Evolutionary conservation across 1,140 invertebrate genomes (phyloP).

Genomic region (Drosophila albomicans): DNA sequence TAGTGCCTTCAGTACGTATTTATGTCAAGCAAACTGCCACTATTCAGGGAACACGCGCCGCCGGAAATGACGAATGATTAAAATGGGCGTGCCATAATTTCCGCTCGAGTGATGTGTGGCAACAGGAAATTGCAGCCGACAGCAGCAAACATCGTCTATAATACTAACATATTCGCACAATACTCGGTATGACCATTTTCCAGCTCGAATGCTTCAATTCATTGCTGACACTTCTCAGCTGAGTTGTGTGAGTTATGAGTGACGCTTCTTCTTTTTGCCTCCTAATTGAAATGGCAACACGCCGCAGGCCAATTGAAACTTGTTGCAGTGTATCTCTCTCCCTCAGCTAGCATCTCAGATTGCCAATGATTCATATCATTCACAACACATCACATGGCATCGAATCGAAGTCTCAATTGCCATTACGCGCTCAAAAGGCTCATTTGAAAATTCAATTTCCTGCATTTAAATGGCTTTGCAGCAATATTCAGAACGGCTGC

Average conservation of each 20-base stretch:
- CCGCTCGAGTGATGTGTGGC: conserved; percentile 49
- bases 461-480: conserved; percentile 77
- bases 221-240: conserved; percentile 18
- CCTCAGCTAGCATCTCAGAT: conserved; percentile 16
- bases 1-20: conserved; percentile 42
- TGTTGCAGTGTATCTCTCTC: conserved; percentile 23
- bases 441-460: conserved; percentile 72
- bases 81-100: conserved; percentile 82
- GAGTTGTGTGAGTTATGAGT: conserved; percentile 6
- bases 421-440: conserved; percentile 36
- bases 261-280: conserved; percentile 9
- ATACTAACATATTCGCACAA: conserved; percentile 19
- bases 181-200: conserved; percentile 26
- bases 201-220: conserved; percentile 5
- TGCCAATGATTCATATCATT: conserved; percentile 31
- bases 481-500: conserved; percentile 43
- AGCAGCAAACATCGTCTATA: conserved; percentile 38
- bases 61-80: conserved; percentile 79
- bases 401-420: conserved; percentile 23
- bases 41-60: conserved; percentile 9
- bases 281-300: conserved; percentile 38
- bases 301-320: conserved; percentile 23
- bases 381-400: conserved; percentile 14
- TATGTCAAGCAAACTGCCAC: conserved; percentile 47
- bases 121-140: conserved; percentile 70